Base-by-base conservation (phyloP, 2,113 vertebrate genomes). In the Acrocephalus kingi region DNA sequence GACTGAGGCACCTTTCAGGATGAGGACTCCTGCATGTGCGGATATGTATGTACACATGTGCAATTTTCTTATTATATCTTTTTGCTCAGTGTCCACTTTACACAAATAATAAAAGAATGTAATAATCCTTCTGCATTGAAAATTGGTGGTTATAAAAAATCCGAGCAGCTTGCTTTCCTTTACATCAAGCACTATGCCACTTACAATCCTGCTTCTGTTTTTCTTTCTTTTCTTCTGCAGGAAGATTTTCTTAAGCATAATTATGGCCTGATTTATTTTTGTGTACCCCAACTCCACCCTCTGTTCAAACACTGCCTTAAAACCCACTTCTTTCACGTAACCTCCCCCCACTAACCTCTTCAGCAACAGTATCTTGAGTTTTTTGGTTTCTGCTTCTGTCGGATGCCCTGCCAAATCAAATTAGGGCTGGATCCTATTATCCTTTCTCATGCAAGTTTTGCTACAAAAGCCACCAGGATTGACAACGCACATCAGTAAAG, bases 61-160 rank as follows among this genome's bases (percentile, higher is more conserved):
- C 80, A 41, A 56, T 76, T 93, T 95, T 87, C 61, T 68, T 54
- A 33, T 23, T 67, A 4, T 12, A 91, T 81, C 46, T 78, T 91
- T 90, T 83, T 55, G 15, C 72, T 91, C 71, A 41, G 43, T 25
- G 55, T 66, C 10, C 37, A 64, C 86, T 86, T 81, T 86, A 64
- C 52, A 64, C 27, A 94, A 93, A 76, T 48, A 95, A 85, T 67
- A 69, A 43, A 87, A 87, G 56, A 82, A 77, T 30, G 48, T 51
- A 95, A 90, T 88, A 88, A 90, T 56, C 77, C 66, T 94, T 95
- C 30, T 66, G 56, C 41, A 19, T 1, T 85, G 81, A 82, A 96
- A 97, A 96, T 91, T 91, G 81, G 74, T 79, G 33, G 91, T 82
- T 96, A 85, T 69, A 91, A 93, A 94, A 97, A 87, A 93, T 64